phyloP scores from a whole-genome alignment of 1,140 invertebrate species.

The Harlomillsia oculata region DNA sequence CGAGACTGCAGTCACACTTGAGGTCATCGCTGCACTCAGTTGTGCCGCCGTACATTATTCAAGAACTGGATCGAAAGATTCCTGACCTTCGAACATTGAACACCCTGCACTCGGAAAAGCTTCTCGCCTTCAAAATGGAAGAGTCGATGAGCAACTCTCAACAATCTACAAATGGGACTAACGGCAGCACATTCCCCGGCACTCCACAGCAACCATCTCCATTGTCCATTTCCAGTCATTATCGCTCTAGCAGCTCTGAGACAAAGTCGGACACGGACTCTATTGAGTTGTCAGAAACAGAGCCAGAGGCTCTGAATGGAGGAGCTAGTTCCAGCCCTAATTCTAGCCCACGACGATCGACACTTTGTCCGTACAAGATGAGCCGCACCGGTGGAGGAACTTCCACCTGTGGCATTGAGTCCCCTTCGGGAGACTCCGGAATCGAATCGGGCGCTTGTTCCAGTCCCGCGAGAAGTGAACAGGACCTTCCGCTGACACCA shows the following conservation, averaged over 20 bases:
- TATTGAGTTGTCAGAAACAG: background rate
- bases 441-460: slow-evolving; percentile 88
- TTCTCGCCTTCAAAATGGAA: slow-evolving; percentile 83
- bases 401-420: slow-evolving; percentile 45
- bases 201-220: background rate
- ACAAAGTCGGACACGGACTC: background rate
- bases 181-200: background rate
- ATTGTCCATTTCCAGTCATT: slow-evolving; percentile 26
- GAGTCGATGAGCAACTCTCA: slow-evolving; percentile 47
- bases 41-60: slow-evolving; percentile 65
- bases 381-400: slow-evolving; percentile 11
- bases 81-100: slow-evolving; percentile 89
- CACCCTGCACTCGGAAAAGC: slow-evolving; percentile 90
- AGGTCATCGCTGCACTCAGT: slow-evolving; percentile 38
- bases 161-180: slow-evolving; percentile 2
- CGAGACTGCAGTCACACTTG: slow-evolving; percentile 46
- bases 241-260: slow-evolving; percentile 21
- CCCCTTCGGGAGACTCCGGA: slow-evolving; percentile 63
- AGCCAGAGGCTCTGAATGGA: background rate
- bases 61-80: slow-evolving; percentile 83
- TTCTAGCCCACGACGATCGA: slow-evolving; percentile 11
- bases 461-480: slow-evolving; percentile 48
- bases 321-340: slow-evolving; percentile 1
- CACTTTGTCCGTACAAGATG: slow-evolving; percentile 24
- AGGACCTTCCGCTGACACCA: slow-evolving; percentile 32